phyloP scores from a whole-genome alignment of 1,140 invertebrate species.

The Ostrea denselamellosa region DNA sequence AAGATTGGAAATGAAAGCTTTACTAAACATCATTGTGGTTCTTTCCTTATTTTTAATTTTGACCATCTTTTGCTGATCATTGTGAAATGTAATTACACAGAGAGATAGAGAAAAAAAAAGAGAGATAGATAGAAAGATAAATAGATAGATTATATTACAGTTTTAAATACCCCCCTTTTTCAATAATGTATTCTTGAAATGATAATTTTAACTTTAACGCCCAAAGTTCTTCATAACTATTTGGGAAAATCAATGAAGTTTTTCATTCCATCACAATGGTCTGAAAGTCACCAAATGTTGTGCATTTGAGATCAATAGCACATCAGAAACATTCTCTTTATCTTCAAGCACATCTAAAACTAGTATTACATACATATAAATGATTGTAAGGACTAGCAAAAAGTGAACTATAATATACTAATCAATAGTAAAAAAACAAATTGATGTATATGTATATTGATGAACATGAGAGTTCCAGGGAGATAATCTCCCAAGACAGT shows the following conservation, averaged over 20 bases:
- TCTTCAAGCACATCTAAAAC: slow-evolving; percentile 5
- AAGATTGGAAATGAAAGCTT: no score
- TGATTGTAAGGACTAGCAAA: neutral
- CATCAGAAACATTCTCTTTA: neutral
- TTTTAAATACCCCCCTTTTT: neutral
- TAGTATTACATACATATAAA: neutral
- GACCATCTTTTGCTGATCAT: no score
- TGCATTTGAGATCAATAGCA: slow-evolving; percentile 35
- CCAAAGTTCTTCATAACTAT: slow-evolving; percentile 4
- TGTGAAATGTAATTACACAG: no score
- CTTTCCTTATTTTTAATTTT: no score
- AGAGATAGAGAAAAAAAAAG: no score
- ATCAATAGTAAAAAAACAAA: neutral
- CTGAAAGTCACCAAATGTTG: slow-evolving; percentile 39
- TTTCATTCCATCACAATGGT: slow-evolving; percentile 30
- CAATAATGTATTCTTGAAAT: neutral
- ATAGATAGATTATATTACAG: neutral
- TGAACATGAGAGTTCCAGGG: neutral
- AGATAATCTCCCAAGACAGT: slow-evolving; percentile 12
- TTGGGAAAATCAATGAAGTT: neutral
- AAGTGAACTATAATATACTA: neutral
- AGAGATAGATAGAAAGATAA: no score
- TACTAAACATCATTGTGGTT: no score
- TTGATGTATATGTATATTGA: neutral
- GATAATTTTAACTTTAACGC: slow-evolving; percentile 1